Evolutionary conservation across 2,888 invertebrate genomes (phyloP), one percentile per base, ranked within the genome.

Genomic region (Trichopria drosophilae): DNA sequence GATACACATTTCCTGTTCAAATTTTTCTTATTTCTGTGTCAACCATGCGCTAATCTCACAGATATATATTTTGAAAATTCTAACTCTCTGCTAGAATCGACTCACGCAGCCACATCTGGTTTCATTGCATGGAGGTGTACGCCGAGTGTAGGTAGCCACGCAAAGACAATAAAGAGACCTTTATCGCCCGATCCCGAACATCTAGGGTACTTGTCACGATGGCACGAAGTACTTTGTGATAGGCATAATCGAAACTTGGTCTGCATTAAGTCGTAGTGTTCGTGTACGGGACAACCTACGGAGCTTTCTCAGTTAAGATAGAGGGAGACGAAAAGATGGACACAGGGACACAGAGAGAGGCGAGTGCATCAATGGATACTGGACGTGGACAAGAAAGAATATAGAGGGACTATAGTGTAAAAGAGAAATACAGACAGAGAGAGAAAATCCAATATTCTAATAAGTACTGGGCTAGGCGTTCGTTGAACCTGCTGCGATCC

Each of bases 361-460:
- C 53, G 57, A 55, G 62, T 64, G 64, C 60, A 65, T 63, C 53
- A 62, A 58, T 61, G 62, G n/a, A n/a, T n/a, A n/a, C n/a, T n/a
- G n/a, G n/a, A n/a, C n/a, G n/a, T n/a, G n/a, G n/a, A n/a, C n/a
- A n/a, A n/a, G n/a, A n/a, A n/a, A n/a, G n/a, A n/a, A n/a, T n/a
- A n/a, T n/a, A n/a, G n/a, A n/a, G n/a, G n/a, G n/a, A n/a, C n/a
- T n/a, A n/a, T n/a, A n/a, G n/a, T n/a, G n/a, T n/a, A n/a, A n/a
- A n/a, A n/a, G n/a, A n/a, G n/a, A n/a, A n/a, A n/a, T n/a, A n/a
- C n/a, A n/a, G n/a, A n/a, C n/a, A n/a, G n/a, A n/a, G n/a, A n/a
- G n/a, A n/a, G n/a, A n/a, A n/a, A n/a, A 64, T 66, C 60, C 63
- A 65, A 69, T 69, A 69, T 68, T 69, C 69, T 67, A 69, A 65